Evolutionary conservation across 2,113 vertebrate genomes (phyloP).

Genomic region (Alethe diademata): DNA sequence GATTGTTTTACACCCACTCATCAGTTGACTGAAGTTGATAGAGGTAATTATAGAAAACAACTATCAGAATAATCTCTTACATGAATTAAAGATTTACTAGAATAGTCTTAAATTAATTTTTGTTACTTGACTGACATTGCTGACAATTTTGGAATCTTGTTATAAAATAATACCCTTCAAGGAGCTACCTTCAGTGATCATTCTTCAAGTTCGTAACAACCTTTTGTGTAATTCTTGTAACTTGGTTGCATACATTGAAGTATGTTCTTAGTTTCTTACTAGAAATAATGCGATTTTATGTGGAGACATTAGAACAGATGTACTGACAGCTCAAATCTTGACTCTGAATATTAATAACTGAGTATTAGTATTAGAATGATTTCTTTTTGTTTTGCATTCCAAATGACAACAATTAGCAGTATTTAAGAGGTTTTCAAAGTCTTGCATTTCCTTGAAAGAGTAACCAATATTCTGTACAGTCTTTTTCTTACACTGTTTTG

Average conservation of each 20-base stretch:
- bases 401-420: neutral
- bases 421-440: neutral
- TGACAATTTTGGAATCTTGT: neutral
- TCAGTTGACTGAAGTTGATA: constrained; percentile 82
- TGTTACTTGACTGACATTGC: neutral
- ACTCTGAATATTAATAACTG: neutral
- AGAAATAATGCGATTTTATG: neutral
- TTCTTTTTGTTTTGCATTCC: neutral
- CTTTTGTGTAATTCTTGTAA: neutral
- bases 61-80: neutral
- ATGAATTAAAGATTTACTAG: neutral
- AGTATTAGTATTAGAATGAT: neutral
- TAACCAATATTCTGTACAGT: neutral
- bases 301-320: neutral
- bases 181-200: neutral
- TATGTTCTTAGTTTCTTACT: neutral
- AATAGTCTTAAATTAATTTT: neutral
- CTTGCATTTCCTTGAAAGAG: neutral
- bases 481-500: neutral
- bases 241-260: neutral
- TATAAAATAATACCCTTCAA: neutral
- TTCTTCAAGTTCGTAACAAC: neutral
- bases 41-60: constrained; percentile 79
- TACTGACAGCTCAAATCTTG: neutral
- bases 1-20: constrained; percentile 67